These are phyloP conservation scores for Lytechinus variegatus DNA, from an alignment of 35 echinoderm and acorn worm species.

Conservation along the genomic window DNA sequence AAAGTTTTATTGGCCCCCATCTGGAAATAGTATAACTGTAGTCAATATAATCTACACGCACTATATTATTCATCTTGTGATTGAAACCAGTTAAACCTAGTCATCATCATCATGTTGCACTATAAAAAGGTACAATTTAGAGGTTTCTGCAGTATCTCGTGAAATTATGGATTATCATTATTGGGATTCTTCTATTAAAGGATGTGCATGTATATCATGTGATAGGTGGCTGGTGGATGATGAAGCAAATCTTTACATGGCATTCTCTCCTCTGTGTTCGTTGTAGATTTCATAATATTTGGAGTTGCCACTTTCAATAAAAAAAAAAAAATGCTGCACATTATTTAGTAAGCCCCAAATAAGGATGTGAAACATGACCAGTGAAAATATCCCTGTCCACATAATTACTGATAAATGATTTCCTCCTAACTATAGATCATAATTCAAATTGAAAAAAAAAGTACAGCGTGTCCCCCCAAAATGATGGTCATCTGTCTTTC, in stretches of 20 bases:
- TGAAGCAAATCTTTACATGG: not conserved
- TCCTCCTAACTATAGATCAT: no score
- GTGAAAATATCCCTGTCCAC: no score
- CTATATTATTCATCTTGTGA: not conserved
- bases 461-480: no score
- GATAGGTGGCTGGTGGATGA: not conserved
- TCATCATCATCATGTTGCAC: not conserved
- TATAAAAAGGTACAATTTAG: not conserved
- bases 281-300: no score
- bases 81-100: not conserved
- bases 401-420: no score
- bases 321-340: no score
- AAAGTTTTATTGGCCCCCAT: not conserved
- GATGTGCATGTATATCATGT: not conserved
- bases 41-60: not conserved
- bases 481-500: no score
- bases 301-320: no score
- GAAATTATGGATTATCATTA: not conserved
- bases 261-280: not conserved
- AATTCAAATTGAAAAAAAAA: no score
- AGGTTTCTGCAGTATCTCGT: not conserved
- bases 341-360: no score
- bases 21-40: not conserved
- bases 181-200: not conserved
- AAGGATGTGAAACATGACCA: no score